A percentile compares a stretch with the other conserved stretches of the same genome.
Evolutionary conservation across 2,797 vertebrate genomes (phyloP).

Genomic region (Tinamus major): DNA sequence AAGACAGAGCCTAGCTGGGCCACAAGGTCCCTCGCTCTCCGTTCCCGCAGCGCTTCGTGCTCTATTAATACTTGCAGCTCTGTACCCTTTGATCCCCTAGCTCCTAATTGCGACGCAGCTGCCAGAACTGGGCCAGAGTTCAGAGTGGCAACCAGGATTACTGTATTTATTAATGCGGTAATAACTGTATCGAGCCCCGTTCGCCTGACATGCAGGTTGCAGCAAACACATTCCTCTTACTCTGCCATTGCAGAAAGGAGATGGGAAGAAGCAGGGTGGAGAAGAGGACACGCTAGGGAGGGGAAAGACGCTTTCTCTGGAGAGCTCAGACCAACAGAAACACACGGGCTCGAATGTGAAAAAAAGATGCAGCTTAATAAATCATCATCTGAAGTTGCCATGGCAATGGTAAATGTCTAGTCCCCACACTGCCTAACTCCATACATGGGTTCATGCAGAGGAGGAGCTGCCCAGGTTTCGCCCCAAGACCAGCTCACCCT

Average conservation of each 20-base stretch:
- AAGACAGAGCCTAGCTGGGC: not conserved
- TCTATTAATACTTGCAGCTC: not conserved
- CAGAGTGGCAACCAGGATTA: not conserved
- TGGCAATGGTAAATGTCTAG: slow-evolving; percentile 83
- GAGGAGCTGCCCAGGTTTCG: slow-evolving; percentile 55
- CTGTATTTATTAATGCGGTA: not conserved
- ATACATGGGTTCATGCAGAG: slow-evolving; percentile 65
- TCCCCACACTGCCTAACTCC: slow-evolving; percentile 86
- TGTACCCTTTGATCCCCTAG: not conserved
- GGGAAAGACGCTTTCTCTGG: slow-evolving; percentile 27
- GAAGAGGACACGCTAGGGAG: slow-evolving; percentile 8
- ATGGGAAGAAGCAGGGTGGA: slow-evolving; percentile 8
- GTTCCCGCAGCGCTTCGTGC: not conserved
- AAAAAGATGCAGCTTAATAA: slow-evolving; percentile 87
- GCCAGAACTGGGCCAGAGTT: not conserved
- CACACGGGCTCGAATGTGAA: slow-evolving; percentile 78
- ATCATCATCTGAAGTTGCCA: slow-evolving; percentile 87
- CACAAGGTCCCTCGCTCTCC: not conserved
- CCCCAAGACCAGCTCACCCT: not conserved
- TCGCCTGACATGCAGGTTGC: not conserved
- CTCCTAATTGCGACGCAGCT: not conserved
- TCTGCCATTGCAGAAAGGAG: slow-evolving; percentile 57
- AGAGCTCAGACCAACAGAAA: slow-evolving; percentile 74
- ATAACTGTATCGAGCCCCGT: not conserved
- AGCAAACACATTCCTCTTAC: slow-evolving; percentile 70